A percentile compares a stretch with the other conserved stretches of the same genome.
Evolutionary conservation across 30 jellyfish, hydroid and myxozoan genomes (phyloP).

Genomic region (Sanderia malayensis): DNA sequence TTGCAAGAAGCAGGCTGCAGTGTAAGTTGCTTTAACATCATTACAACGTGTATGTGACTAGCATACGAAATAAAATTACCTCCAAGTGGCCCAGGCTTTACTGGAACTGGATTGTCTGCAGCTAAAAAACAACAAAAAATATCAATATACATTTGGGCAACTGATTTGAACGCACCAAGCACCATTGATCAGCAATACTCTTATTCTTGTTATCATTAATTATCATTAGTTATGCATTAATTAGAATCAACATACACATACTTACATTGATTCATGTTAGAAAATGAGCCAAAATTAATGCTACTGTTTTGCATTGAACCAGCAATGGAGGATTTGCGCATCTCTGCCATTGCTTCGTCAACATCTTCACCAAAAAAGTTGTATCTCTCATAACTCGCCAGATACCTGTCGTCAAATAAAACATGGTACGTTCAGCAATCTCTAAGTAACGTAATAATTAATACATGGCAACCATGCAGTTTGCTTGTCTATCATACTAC

Average conservation of each 20-base stretch:
- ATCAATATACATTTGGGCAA: background rate
- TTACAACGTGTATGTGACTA: too few relatives aligned
- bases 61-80: too few relatives aligned
- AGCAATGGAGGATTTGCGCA: slow-evolving; percentile 21
- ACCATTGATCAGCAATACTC: too few relatives aligned
- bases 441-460: too few relatives aligned
- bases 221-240: too few relatives aligned
- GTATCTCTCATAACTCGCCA: slow-evolving; percentile 73
- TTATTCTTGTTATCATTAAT: too few relatives aligned
- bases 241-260: too few relatives aligned
- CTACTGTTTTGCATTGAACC: slow-evolving; percentile 16
- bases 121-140: background rate
- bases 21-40: too few relatives aligned
- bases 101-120: slow-evolving; percentile 28
- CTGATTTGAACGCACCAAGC: background rate
- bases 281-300: background rate
- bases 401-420: slow-evolving; percentile 54
- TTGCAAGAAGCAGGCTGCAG: too few relatives aligned
- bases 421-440: too few relatives aligned
- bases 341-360: slow-evolving; percentile 63
- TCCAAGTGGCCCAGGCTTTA: slow-evolving; percentile 61
- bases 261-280: background rate
- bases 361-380: slow-evolving; percentile 88
- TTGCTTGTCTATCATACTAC: too few relatives aligned
- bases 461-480: too few relatives aligned